Percentiles rank a stretch among this genome's conserved stretches.
Evolutionary conservation across 2,113 vertebrate species (phyloP).

Genomic region (Neotoma lepida): DNA sequence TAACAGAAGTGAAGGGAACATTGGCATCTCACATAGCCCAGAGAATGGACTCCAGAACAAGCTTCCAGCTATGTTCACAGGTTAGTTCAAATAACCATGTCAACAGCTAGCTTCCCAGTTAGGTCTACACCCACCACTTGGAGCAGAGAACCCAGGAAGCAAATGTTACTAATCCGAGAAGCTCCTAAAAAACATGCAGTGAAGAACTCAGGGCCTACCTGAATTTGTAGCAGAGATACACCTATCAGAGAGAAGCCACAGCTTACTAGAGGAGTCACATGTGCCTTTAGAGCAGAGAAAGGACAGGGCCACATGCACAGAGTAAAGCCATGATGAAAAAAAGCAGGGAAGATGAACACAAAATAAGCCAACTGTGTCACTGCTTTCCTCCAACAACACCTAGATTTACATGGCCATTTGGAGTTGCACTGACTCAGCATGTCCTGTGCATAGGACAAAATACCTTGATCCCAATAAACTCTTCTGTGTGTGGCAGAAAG

Average conservation of each 20-base stretch:
- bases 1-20: neutral
- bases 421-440: constrained; percentile 2
- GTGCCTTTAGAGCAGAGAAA: neutral
- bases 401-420: neutral
- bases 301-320: constrained; percentile 3
- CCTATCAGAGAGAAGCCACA: constrained; percentile 33
- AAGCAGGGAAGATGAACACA: neutral
- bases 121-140: neutral
- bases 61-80: constrained; percentile 22
- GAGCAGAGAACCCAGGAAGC: neutral
- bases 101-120: neutral
- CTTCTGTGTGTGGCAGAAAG: constrained; percentile 41
- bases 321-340: constrained; percentile 27
- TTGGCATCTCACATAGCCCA: constrained; percentile 1
- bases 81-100: neutral
- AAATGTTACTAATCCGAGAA: neutral
- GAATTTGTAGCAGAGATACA: neutral
- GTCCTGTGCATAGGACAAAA: constrained; percentile 10
- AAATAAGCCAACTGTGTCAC: neutral
- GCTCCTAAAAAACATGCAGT: constrained; percentile 20
- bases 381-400: neutral
- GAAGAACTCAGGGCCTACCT: constrained; percentile 10
- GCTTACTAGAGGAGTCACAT: neutral
- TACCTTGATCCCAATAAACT: neutral
- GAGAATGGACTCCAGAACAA: constrained; percentile 17